Base-by-base conservation (phyloP, 1,140 invertebrate genomes). In the Hyphantria cunea region DNA sequence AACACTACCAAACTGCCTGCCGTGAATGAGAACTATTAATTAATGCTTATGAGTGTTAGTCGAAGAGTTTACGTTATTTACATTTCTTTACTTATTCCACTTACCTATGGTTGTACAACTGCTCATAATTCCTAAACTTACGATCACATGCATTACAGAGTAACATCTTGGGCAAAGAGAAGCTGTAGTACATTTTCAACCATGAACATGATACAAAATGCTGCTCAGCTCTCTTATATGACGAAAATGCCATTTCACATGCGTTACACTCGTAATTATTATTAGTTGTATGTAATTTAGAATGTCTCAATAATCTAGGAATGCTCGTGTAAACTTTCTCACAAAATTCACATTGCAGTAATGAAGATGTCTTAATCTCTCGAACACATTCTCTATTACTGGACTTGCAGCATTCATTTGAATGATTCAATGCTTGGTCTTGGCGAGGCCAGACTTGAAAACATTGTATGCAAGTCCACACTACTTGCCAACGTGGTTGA, bases 291-390 rank as follows among this genome's bases (percentile, higher is more conserved):
- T 91, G 90, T 12, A 61, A 66, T 58, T 83, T 88, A 10, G 68
- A 71, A 69, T 91, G 90, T 53, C 79, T 78, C 13, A 90, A 45
- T 13, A 91, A 48, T 76, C 82, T 78, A 9, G 87, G 84, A 48
- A 91, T 88, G 64, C 81, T 84, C 32, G 88, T 87, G 62, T 81
- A 91, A 6, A 89, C 83, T 74, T 88, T 89, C 60, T 91, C 85
- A 58, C 90, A 91, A 68, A 88, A 89, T 66, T 91, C 84, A 56
- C 89, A 91, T 72, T 89, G 81, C 13, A 86, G 45, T n/a, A 88
- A 49, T 8, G 61, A 74, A n/a, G 74, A 82, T 13, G 82, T 82
- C 74, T 87, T 87, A 44, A 88, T 86, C 70, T 89, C 86, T 50
- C 76, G 55, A 6, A 85, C 72, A 62, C 64, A 71, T 15, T 86